These are phyloP conservation scores for Uropsilus gracilis DNA, from an alignment of 2,113 vertebrate genomes.

Conservation along the genomic window DNA sequence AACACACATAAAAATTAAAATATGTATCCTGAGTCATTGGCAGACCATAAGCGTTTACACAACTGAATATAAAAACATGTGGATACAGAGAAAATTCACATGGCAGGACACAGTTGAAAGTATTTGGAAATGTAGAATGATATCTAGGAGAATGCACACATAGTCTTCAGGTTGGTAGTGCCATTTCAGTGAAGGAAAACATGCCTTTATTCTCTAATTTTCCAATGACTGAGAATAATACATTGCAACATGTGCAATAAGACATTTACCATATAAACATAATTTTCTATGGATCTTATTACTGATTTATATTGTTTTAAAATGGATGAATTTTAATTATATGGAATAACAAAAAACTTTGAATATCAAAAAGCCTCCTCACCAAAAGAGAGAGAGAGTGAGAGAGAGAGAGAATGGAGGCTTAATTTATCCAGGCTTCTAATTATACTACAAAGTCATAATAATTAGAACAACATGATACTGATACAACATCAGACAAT, in stretches of 20 bases:
- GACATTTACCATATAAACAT: neutral
- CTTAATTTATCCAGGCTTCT: too few species aligned
- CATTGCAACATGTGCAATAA: neutral
- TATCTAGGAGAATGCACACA: neutral
- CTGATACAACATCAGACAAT: too few species aligned
- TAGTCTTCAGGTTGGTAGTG: neutral
- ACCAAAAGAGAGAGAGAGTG: too few species aligned
- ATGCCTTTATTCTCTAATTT: neutral
- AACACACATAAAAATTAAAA: neutral
- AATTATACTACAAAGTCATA: too few species aligned
- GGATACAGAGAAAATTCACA: neutral
- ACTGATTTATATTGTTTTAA: neutral
- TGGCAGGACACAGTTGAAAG: rapidly evolving
- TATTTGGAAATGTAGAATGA: neutral
- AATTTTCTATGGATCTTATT: neutral
- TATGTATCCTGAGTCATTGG: neutral
- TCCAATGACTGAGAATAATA: neutral
- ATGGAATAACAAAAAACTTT: too few species aligned
- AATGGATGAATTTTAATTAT: too few species aligned
- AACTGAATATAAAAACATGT: neutral
- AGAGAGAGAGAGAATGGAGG: too few species aligned
- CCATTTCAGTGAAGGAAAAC: neutral
- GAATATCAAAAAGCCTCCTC: too few species aligned
- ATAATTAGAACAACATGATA: too few species aligned
- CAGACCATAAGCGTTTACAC: neutral